phyloP scores from a whole-genome alignment of 2,113 vertebrate genomes.

The Hiodon alosoides region DNA sequence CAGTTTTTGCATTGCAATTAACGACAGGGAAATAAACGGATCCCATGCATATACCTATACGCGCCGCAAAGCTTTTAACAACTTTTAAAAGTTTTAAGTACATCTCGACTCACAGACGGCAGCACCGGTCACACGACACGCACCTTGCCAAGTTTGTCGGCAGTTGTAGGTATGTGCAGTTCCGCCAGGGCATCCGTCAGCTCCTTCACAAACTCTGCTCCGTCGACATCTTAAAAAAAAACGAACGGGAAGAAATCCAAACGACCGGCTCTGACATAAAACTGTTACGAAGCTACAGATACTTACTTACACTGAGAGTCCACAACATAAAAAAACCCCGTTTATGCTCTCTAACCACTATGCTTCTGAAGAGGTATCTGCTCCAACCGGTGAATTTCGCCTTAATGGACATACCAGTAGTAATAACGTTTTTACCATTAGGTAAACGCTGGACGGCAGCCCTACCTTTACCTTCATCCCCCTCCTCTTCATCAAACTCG shows the following conservation, averaged over 20 bases:
- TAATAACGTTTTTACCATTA: neutral
- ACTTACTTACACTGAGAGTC: too few species aligned
- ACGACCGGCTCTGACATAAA: too few species aligned
- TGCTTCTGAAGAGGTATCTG: too few species aligned
- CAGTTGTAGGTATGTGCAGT: constrained; percentile 65
- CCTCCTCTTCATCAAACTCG: constrained; percentile 89
- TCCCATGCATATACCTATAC: neutral
- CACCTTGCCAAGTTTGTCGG: constrained; percentile 76
- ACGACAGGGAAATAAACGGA: neutral
- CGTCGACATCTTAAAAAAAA: constrained; percentile 60
- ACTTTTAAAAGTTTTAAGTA: neutral
- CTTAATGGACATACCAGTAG: neutral
- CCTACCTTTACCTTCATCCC: constrained; percentile 77
- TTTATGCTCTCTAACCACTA: too few species aligned
- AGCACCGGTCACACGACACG: constrained; percentile 31
- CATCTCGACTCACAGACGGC: too few species aligned
- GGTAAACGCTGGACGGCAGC: too few species aligned
- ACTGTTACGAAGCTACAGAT: too few species aligned
- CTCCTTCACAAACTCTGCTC: constrained; percentile 76
- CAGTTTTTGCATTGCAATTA: neutral
- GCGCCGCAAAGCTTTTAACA: neutral
- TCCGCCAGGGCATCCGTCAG: constrained; percentile 70
- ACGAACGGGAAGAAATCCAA: neutral
- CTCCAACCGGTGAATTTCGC: too few species aligned
- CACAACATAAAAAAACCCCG: too few species aligned